Evolutionary conservation across 2,797 vertebrate species (phyloP), one percentile per base, ranked within the genome.

Genomic region (Perodicticus potto): DNA sequence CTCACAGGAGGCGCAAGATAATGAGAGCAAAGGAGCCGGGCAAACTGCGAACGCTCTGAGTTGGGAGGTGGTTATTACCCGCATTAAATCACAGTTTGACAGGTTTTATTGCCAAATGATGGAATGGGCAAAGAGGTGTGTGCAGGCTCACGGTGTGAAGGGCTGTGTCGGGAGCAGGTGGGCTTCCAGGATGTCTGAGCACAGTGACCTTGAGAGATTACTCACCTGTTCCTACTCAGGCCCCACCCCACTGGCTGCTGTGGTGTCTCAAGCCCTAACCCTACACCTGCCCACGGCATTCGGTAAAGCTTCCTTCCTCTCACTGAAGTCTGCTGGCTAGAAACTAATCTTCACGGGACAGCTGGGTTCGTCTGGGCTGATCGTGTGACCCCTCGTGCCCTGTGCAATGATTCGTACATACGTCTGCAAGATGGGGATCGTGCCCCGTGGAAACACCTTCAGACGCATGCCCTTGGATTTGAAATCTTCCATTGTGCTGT

Each of bases 141-240:
- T 1, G 34, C 25, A 9, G 17, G 61, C 19, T 55, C 73, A 22
- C 2, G 22, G 10, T 27, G 19, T 6, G 9, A 0, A 3, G 0
- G 6, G 37, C 7, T 80, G 19, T 32, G 17, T 10, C 29, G 37
- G 63, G 13, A 23, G 55, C n/a, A 53, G 25, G 2, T 2, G 32
- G 11, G 27, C 17, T 29, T 61, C 65, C 27, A 4, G 49, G 49
- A 53, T 43, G 10, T 85, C 57, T 29, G n/a, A 27, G 19, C 72
- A 72, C 13, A n/a, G 2, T 32, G 53, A n/a, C 34, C 10, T 29
- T 69, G 70, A 40, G 5, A 4, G 53, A 43, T 27, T 57, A 25
- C 9, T 5, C n/a, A 5, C 4, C 7, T 73, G 17, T 29, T 7
- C 0, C 3, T 2, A 17, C 4, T 86, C 16, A 32, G 23, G 7